Evolutionary conservation across 2,797 vertebrate genomes (phyloP), one percentile per base, ranked within the genome.

Genomic region (Lutjanus campechanus): DNA sequence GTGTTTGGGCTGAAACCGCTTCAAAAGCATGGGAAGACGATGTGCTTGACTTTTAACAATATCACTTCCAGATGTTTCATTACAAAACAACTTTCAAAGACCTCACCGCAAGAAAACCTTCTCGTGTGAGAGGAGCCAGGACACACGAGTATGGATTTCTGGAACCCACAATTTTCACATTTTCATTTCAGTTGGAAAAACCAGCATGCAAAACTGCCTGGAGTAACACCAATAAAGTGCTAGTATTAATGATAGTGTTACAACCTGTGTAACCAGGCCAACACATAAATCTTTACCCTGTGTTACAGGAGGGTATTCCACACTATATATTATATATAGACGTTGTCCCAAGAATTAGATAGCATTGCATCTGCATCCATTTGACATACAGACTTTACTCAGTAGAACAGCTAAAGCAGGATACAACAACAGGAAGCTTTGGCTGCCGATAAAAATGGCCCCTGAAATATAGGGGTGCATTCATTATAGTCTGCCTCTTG

Each of bases 401-500:
- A 55, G 66, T 11, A 63, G 43, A 58, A 58, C 43, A 71, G 61
- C 63, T 40, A 55, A 73, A 63, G 76, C 47, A 22, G 41, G 36
- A 85, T 51, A 50, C 62, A 74, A 86, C 62, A 72, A 86, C 81
- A 74, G 72, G 81, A 89, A 77, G 60, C 74, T 81, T 72, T 77
- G 62, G 66, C 68, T 77, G 43, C 46, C 11, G 16, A 67, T 82
- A 73, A 91, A 87, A 90, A 92, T 76, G 56, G 69, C 59, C 60
- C 73, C 73, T 82, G 84, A 88, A 83, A 90, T 95, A 69, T 53
- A 56, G 90, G 91, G 93, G 91, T 76, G 89, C 94, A 95, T 95
- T 97, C 96, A 97, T 97, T 97, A 97, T 88, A 87, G 89, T 83
- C 89, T 93, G 83, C 91, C 91, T 93, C 92, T 94, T 94, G 90